phyloP scores from a whole-genome alignment of 2,888 invertebrate species.

The Pristionchus arcanus region DNA sequence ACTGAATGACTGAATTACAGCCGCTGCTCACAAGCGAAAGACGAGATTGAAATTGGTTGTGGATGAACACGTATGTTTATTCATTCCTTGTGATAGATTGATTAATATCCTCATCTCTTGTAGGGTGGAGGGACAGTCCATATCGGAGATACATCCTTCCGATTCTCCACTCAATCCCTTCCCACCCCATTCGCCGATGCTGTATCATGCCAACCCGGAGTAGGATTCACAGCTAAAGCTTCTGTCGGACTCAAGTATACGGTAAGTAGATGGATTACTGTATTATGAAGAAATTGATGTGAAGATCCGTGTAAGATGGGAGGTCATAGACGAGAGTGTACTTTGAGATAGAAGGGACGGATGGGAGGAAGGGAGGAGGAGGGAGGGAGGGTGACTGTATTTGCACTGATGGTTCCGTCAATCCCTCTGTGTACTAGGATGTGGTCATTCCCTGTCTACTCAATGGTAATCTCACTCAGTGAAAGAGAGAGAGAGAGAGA shows the following conservation, averaged over 20 bases:
- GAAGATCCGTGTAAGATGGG: background rate
- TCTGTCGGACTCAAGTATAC: conserved; percentile 48
- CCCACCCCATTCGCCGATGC: conserved; percentile 45
- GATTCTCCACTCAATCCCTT: conserved; percentile 16
- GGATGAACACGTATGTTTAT: background rate
- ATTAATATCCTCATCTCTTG: background rate
- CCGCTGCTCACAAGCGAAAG: background rate
- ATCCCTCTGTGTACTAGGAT: conserved; percentile 2
- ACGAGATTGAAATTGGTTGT: background rate
- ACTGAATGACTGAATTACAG: background rate
- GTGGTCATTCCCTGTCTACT: background rate
- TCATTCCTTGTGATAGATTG: too few relatives aligned
- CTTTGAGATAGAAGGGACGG: background rate
- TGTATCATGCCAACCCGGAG: background rate
- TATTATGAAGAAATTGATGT: background rate
- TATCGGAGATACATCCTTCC: conserved; percentile 24
- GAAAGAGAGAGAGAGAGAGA: background rate
- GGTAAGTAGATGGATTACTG: conserved; percentile 12
- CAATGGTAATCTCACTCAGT: background rate
- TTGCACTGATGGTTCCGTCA: background rate
- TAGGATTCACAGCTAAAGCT: background rate
- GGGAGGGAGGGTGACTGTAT: background rate
- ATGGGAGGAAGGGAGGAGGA: background rate
- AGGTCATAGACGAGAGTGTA: background rate
- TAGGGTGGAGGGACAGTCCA: conserved; percentile 5